phyloP scores from a whole-genome alignment of 2,113 vertebrate species.

The Furnarius figulus region DNA sequence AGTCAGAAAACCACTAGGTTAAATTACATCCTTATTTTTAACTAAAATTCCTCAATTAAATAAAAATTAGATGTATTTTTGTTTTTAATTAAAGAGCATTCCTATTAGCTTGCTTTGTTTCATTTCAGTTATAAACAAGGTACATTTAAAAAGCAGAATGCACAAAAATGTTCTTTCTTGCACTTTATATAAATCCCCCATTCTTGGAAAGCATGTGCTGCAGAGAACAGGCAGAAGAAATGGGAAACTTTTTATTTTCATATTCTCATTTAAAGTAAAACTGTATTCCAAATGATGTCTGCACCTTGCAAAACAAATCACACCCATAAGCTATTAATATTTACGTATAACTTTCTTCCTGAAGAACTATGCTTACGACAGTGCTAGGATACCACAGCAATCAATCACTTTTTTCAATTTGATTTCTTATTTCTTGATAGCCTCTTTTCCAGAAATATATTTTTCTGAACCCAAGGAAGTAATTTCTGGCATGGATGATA shows the following conservation, averaged over 20 bases:
- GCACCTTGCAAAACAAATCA: background rate
- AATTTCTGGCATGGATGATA: background rate
- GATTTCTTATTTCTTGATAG: background rate
- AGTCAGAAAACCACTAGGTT: background rate
- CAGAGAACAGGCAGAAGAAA: background rate
- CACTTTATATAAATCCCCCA: background rate
- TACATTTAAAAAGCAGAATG: background rate
- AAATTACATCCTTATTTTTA: background rate
- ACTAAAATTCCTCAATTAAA: background rate
- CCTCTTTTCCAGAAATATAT: background rate
- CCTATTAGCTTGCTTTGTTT: background rate
- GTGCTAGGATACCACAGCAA: background rate
- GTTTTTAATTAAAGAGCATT: background rate
- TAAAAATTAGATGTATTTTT: background rate
- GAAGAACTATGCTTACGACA: background rate
- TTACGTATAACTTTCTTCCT: background rate
- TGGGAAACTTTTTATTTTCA: background rate
- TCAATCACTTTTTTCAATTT: background rate
- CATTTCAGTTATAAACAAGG: background rate
- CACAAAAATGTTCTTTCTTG: background rate
- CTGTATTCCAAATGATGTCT: background rate
- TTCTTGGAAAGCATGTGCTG: background rate
- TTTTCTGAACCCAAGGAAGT: background rate
- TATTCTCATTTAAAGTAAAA: background rate
- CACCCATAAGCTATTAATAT: background rate